Conservation (phyloP, 1,140 invertebrate genomes). For the Drosophila neocordata region DNA sequence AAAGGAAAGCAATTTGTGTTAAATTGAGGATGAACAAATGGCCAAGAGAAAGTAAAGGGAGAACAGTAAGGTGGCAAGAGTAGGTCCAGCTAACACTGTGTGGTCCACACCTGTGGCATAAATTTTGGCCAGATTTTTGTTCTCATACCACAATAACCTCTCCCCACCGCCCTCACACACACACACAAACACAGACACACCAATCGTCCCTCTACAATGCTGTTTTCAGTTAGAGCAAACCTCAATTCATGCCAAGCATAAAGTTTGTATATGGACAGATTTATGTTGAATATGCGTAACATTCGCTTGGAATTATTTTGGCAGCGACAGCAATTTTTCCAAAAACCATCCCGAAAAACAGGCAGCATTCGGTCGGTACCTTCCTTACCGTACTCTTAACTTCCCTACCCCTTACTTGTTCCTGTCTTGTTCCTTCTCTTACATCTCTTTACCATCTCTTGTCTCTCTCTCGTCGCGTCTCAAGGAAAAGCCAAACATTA, state of each 20-base stretch:
- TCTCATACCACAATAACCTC: neutral
- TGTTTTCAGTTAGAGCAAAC: neutral
- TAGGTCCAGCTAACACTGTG: neutral
- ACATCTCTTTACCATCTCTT: slow-evolving; percentile 23
- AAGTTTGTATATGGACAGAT: slow-evolving; percentile 65
- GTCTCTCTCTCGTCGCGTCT: slow-evolving; percentile 15
- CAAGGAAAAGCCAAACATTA: slow-evolving; percentile 73
- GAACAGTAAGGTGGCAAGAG: slow-evolving; percentile 26
- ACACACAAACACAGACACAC: too few species aligned
- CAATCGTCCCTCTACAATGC: too few species aligned
- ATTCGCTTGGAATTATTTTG: slow-evolving; percentile 61
- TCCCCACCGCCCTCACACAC: too few species aligned
- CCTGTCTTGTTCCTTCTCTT: too few species aligned
- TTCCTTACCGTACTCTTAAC: too few species aligned
- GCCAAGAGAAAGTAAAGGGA: neutral
- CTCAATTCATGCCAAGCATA: slow-evolving; percentile 21
- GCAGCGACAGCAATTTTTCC: slow-evolving; percentile 26
- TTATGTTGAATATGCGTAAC: slow-evolving; percentile 77
- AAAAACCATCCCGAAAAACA: neutral
- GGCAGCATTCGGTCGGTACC: too few species aligned
- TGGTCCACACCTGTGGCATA: slow-evolving; percentile 70
- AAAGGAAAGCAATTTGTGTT: slow-evolving; percentile 30
- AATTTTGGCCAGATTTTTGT: slow-evolving; percentile 31
- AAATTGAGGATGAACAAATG: slow-evolving; percentile 45
- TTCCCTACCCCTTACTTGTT: too few species aligned